A percentile compares a stretch with the other conserved stretches of the same genome.
phyloP scores from a whole-genome alignment of 2,888 invertebrate genomes.

The Lepidocyrtoides sp. region DNA sequence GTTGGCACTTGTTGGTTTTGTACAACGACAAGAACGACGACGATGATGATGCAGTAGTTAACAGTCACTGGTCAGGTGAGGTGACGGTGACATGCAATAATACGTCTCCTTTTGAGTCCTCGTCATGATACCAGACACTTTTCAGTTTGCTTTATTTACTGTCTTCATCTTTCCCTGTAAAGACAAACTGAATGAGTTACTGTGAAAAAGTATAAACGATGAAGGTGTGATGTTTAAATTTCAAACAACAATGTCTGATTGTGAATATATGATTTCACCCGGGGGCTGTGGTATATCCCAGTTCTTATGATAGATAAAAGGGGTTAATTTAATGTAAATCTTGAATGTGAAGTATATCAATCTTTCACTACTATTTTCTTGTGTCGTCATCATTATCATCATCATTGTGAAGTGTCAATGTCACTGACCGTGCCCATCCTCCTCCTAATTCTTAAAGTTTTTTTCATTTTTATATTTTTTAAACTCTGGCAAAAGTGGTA shows the following conservation, averaged over 20 bases:
- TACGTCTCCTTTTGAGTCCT: neutral
- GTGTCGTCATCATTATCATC: neutral
- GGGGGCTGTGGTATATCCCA: slow-evolving; percentile 31
- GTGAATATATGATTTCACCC: neutral
- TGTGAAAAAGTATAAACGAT: neutral
- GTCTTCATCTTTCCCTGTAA: neutral
- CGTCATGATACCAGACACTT: neutral
- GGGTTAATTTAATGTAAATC: slow-evolving; percentile 45
- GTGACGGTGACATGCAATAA: slow-evolving; percentile 28
- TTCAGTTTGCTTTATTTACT: neutral
- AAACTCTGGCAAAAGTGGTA: neutral
- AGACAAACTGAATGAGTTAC: neutral
- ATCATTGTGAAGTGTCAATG: slow-evolving; percentile 5
- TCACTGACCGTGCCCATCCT: slow-evolving; percentile 67
- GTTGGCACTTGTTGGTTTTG: slow-evolving; percentile 34
- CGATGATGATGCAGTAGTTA: neutral
- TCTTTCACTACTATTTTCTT: slow-evolving; percentile 39
- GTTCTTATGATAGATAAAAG: neutral
- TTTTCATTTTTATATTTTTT: neutral
- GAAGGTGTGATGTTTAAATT: slow-evolving; percentile 44
- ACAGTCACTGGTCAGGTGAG: slow-evolving; percentile 25
- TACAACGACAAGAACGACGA: neutral
- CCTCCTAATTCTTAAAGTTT: neutral
- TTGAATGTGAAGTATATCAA: neutral
- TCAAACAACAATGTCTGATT: neutral